Conservation (phyloP, 2,888 invertebrate genomes). For the Papilio elwesi region DNA sequence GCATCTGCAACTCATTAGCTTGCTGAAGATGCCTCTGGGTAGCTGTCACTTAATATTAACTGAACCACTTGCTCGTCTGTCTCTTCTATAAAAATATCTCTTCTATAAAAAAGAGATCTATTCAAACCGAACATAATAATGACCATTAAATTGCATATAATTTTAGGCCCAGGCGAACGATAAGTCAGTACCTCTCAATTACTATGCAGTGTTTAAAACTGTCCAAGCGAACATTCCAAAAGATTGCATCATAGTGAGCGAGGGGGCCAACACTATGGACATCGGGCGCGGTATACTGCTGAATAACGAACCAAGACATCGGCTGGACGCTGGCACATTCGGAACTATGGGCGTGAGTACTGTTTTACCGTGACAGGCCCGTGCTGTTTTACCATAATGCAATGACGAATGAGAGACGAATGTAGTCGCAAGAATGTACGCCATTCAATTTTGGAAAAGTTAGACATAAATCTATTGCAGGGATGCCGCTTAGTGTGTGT, state of each 20-base stretch:
- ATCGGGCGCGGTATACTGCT: slow-evolving; percentile 95
- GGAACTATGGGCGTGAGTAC: slow-evolving; percentile 95
- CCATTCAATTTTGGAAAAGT: too few species aligned
- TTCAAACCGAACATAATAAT: too few species aligned
- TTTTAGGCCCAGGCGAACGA: slow-evolving; percentile 84
- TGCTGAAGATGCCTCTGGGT: too few species aligned
- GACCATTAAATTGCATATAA: background rate
- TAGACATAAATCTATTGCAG: too few species aligned
- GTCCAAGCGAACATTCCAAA: slow-evolving; percentile 90
- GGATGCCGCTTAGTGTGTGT: too few species aligned
- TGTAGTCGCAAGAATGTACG: too few species aligned
- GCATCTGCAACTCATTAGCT: too few species aligned
- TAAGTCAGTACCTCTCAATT: slow-evolving; percentile 92
- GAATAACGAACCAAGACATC: slow-evolving; percentile 93
- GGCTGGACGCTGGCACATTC: slow-evolving; percentile 97
- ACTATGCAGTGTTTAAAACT: slow-evolving; percentile 95
- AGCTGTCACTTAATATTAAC: too few species aligned
- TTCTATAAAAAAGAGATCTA: too few species aligned
- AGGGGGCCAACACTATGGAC: slow-evolving; percentile 99
- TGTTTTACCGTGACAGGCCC: background rate
- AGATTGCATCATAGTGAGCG: slow-evolving; percentile 96
- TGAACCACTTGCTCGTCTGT: too few species aligned
- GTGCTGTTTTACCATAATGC: background rate
- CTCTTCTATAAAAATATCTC: too few species aligned
- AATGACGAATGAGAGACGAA: too few species aligned